Percentiles rank a stretch among this genome's conserved stretches.
Conservation (phyloP, 2,888 invertebrate genomes). For the Dicyrtoma fusca region DNA sequence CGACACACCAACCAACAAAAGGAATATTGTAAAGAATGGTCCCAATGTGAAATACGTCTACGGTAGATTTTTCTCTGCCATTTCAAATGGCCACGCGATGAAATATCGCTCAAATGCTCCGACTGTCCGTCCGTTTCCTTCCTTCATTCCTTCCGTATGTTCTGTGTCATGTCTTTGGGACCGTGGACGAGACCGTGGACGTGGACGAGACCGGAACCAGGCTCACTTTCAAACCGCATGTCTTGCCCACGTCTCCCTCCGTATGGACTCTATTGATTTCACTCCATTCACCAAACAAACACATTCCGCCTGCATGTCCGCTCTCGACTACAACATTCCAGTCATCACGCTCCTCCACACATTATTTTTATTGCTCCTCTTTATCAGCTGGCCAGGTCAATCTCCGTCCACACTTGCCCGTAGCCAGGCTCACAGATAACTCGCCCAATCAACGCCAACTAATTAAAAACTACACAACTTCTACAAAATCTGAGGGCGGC, state of each 20-base stretch:
- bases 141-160: constrained; percentile 34
- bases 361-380: too few species aligned
- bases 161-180: constrained; percentile 26
- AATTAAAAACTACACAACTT: too few species aligned
- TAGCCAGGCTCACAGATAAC: neutral
- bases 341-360: too few species aligned
- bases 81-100: constrained; percentile 24
- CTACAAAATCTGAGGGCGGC: too few species aligned
- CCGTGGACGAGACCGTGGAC: constrained; percentile 21
- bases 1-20: constrained; percentile 8
- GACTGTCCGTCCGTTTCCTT: constrained; percentile 35
- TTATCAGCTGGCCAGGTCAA: too few species aligned
- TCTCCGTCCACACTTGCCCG: neutral
- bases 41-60: constrained; percentile 30
- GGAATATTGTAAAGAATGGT: constrained; percentile 37
- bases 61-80: constrained; percentile 33
- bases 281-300: constrained; percentile 7
- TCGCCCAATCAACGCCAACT: neutral
- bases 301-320: neutral
- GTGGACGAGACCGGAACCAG: constrained; percentile 25
- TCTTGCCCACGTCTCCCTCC: constrained; percentile 22
- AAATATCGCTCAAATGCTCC: constrained; percentile 33
- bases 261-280: constrained; percentile 28
- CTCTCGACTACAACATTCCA: neutral
- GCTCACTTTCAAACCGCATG: constrained; percentile 34